These are phyloP conservation scores for Antechinus stuartii DNA, from an alignment of 2,113 vertebrate genomes.

Conservation along the genomic window DNA sequence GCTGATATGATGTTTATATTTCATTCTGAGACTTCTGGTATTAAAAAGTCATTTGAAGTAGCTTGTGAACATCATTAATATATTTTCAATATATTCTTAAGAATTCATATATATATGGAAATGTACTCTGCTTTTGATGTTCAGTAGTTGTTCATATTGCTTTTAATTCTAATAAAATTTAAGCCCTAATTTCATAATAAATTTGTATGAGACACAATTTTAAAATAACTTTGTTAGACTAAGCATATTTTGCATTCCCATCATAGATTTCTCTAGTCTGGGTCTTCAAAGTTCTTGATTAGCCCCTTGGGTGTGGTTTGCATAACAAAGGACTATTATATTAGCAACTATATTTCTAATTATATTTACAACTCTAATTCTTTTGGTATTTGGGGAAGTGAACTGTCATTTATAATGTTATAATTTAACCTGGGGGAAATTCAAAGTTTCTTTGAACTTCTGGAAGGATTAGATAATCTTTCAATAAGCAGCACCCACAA, in stretches of 20 bases:
- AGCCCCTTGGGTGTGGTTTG: not conserved
- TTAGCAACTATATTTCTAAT: not conserved
- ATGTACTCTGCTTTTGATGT: not conserved
- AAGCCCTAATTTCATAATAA: not conserved
- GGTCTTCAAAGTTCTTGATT: not conserved
- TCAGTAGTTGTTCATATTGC: not conserved
- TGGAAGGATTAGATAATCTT: not conserved
- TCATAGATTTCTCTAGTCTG: not conserved
- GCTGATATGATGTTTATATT: not conserved
- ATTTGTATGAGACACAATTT: not conserved
- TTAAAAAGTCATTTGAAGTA: not conserved
- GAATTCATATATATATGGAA: not conserved
- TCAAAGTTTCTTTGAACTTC: slow-evolving; percentile 16
- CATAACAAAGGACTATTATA: not conserved
- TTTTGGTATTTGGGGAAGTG: not conserved
- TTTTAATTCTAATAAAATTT: not conserved
- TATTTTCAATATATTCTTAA: not conserved
- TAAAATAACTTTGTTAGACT: not conserved
- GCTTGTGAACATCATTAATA: not conserved
- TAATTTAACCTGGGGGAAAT: not conserved
- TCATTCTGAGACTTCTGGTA: not conserved
- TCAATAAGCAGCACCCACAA: not conserved
- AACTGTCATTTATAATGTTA: slow-evolving; percentile 1
- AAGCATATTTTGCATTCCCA: not conserved
- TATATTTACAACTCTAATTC: not conserved